Evolutionary conservation across 2,797 vertebrate species (phyloP).

Genomic region (Pogoniulus pusillus): DNA sequence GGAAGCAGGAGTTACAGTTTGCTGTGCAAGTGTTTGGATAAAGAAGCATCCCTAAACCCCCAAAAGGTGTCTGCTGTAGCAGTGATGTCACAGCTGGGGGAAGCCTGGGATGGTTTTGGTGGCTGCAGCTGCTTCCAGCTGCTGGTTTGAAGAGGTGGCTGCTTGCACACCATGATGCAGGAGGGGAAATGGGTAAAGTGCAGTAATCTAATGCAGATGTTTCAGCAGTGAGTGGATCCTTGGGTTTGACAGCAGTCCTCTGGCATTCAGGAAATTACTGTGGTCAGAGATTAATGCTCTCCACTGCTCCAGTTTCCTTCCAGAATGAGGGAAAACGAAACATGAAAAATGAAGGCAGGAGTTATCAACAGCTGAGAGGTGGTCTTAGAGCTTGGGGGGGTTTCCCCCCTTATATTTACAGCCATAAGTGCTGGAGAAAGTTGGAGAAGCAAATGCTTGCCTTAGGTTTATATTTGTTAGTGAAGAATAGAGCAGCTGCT

Average conservation of each 20-base stretch:
- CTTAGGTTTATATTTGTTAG: neutral
- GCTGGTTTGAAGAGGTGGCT: slow-evolving; percentile 13
- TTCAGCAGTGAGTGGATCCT: slow-evolving; percentile 8
- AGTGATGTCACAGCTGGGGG: neutral
- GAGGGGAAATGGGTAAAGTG: neutral
- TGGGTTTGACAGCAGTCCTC: slow-evolving; percentile 41
- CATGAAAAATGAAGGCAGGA: neutral
- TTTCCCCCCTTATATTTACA: neutral
- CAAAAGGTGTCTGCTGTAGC: neutral
- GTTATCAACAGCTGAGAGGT: neutral
- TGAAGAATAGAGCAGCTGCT: neutral
- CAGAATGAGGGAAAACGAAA: slow-evolving; percentile 11
- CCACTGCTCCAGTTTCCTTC: slow-evolving; percentile 22
- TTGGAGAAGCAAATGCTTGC: neutral
- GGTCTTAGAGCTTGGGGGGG: neutral
- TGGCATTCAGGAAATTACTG: slow-evolving; percentile 58
- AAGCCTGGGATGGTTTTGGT: neutral
- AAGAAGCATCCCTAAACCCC: neutral
- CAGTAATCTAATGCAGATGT: slow-evolving; percentile 54
- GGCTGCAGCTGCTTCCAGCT: neutral
- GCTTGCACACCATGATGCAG: neutral
- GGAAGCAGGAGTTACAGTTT: neutral
- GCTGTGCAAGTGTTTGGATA: neutral
- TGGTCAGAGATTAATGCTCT: slow-evolving; percentile 40
- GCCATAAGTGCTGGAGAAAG: neutral